Conservation (phyloP, 2,113 vertebrate genomes). For the Epinephelus moara region DNA sequence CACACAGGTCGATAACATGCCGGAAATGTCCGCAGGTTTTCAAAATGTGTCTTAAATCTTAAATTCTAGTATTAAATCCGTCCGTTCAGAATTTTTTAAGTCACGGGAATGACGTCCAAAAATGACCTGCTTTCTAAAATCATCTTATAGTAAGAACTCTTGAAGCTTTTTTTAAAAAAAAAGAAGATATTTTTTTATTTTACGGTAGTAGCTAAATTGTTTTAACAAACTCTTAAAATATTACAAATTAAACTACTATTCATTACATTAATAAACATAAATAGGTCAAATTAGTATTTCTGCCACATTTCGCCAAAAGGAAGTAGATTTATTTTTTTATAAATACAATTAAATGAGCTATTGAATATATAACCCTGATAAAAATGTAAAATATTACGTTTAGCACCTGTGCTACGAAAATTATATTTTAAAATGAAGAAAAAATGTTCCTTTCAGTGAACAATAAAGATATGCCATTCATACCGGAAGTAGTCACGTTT, state of each 20-base stretch:
- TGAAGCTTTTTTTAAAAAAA: background rate
- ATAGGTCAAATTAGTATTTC: background rate
- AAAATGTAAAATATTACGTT: no score
- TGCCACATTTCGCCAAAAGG: background rate
- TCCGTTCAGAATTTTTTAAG: background rate
- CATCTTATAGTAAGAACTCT: background rate
- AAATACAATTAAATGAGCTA: background rate
- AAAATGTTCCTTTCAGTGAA: background rate
- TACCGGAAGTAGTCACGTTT: constrained; percentile 53
- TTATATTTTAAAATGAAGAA: no score
- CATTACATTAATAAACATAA: no score
- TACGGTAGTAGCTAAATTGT: no score
- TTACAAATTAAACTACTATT: background rate
- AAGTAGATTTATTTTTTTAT: background rate
- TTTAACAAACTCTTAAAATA: background rate
- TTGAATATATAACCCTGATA: no score
- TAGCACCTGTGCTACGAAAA: background rate
- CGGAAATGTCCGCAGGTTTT: constrained; percentile 1
- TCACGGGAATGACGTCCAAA: background rate
- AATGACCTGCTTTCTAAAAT: background rate
- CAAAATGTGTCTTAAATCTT: background rate
- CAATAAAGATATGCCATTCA: background rate
- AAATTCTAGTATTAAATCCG: background rate
- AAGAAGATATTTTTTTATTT: background rate
- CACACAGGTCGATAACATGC: fast-evolving